phyloP scores from a whole-genome alignment of 1,140 invertebrate species.

The Dysdera silvatica region DNA sequence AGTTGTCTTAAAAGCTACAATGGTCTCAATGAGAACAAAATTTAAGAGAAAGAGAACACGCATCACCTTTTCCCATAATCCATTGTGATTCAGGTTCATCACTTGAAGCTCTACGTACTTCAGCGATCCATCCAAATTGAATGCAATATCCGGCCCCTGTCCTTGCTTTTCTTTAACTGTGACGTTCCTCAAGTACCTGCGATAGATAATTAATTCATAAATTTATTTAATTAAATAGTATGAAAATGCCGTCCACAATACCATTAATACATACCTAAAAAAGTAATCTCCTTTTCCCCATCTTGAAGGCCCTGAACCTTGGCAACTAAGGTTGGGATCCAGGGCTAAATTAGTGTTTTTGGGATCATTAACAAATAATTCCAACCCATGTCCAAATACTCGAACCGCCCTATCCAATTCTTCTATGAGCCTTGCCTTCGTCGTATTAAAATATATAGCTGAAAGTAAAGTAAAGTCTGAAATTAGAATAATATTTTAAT shows the following conservation, averaged over 20 bases:
- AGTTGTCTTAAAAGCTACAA: neutral
- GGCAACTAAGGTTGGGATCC: slow-evolving; percentile 71
- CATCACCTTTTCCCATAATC: slow-evolving; percentile 79
- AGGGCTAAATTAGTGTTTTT: slow-evolving; percentile 55
- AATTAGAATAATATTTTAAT: neutral
- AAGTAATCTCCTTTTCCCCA: slow-evolving; percentile 66
- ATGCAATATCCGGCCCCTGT: slow-evolving; percentile 52
- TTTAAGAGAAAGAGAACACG: slow-evolving; percentile 6
- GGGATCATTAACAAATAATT: slow-evolving; percentile 69
- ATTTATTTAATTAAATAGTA: neutral
- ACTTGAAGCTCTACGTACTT: slow-evolving; percentile 80
- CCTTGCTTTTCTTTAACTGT: neutral
- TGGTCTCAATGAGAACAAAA: too few species aligned
- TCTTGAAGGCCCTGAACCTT: slow-evolving; percentile 58
- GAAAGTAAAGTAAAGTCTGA: slow-evolving; percentile 31
- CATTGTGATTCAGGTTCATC: slow-evolving; percentile 70
- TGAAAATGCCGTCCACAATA: neutral
- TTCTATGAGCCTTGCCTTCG: slow-evolving; percentile 63
- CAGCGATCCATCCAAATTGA: slow-evolving; percentile 78
- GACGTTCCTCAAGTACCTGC: slow-evolving; percentile 13
- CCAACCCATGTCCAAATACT: slow-evolving; percentile 81
- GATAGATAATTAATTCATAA: neutral
- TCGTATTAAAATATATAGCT: slow-evolving; percentile 87
- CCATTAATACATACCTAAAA: slow-evolving; percentile 48
- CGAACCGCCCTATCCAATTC: slow-evolving; percentile 82